Base-by-base conservation (phyloP, 2,888 invertebrate species). In the Eueremaeus valkanovi region DNA sequence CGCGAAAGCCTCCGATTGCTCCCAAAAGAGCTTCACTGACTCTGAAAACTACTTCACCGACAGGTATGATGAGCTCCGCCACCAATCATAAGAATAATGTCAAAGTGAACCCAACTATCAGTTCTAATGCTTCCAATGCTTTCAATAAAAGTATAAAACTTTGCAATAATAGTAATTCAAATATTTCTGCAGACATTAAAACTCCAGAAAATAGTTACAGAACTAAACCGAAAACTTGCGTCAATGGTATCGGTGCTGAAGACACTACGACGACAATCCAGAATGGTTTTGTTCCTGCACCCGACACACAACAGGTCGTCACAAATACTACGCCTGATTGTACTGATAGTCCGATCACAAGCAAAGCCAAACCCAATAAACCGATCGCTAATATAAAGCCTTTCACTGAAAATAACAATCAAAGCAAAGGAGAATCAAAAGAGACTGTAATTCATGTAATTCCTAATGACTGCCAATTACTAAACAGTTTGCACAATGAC, bases 331-430 rank as follows among this genome's bases (percentile, higher is more conserved):
- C 45, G 18, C 18, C 45, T 11, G 45, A 45, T 45, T 45, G 3
- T 16, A 3, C 21, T 5, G 21, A 21, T 3, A 55, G 11, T 58
- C 58, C 3, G 1, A 58, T 24, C 21, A 27, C 18, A 13, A 58
- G 24, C 31, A 70, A 70, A 29, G 16, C 70, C 16, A 70, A 70
- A 73, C 33, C 27, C 73, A 61, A 70, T 42, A 74, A 75, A 63
- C 75, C 75, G 21, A 42, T 75, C 51, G 75, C 75, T 51, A 75
- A 75, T 68, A 75, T 75, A 11, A 58, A 63, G 70, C 75, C 75
- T 13, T 63, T 61, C n/a, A 58, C 61, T 45, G 42, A 66, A 74
- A 68, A 45, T 21, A 18, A 58, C 31, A 49, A 36, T 73, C 36
- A 36, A 29, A 33, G 21, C 21, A 31, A 33, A 36, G 51, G 27